Evolutionary conservation across 37 sponge, comb jelly and placozoan species (phyloP).

Genomic region (Crambe crambe): DNA sequence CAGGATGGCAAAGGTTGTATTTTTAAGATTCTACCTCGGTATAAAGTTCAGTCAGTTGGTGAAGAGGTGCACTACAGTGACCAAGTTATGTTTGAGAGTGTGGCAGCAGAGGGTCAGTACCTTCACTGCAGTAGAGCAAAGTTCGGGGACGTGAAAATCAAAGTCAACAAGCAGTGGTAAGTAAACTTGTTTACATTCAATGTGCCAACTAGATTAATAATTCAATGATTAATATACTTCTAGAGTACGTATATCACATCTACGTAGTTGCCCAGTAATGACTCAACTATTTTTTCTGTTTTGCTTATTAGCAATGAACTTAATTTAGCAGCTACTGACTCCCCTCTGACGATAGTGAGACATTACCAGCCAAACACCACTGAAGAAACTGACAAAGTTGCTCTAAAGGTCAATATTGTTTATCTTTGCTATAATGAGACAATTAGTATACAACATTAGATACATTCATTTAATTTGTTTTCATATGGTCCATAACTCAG

Average conservation of each 20-base stretch:
- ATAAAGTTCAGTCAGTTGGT: conserved; percentile 80
- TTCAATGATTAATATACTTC: too few species aligned
- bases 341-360: conserved; percentile 61
- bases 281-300: too few species aligned
- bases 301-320: conserved; percentile 57
- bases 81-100: conserved; percentile 77
- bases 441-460: too few species aligned
- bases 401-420: background rate
- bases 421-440: too few species aligned
- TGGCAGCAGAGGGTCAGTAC: conserved; percentile 78
- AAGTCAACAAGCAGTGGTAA: conserved; percentile 3
- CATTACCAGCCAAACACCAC: conserved; percentile 41
- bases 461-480: too few species aligned
- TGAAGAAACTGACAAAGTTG: background rate
- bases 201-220: too few species aligned
- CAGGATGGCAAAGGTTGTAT: conserved; percentile 42
- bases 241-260: too few species aligned
- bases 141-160: background rate
- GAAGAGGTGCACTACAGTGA: conserved; percentile 75
- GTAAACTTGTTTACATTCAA: background rate
- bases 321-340: conserved; percentile 82
- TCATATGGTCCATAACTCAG: background rate
- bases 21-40: conserved; percentile 77
- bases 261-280: too few species aligned
- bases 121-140: conserved; percentile 48